Conservation (phyloP, 1,140 invertebrate species). For the Monochamus saltuarius region DNA sequence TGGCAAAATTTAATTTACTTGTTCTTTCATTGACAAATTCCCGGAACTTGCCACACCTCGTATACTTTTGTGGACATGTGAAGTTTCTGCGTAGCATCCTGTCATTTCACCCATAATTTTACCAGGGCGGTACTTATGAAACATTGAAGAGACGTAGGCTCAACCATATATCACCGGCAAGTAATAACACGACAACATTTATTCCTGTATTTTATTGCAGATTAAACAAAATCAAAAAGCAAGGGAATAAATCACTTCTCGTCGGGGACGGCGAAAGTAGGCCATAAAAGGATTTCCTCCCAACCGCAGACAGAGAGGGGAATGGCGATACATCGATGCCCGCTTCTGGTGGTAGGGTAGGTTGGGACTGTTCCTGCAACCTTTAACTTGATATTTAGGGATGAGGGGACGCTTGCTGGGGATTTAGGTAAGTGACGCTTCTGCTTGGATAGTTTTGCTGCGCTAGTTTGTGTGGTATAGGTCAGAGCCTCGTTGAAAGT, state of each 20-base stretch:
- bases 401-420: neutral
- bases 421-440: constrained; percentile 4
- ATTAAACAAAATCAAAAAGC: constrained; percentile 3
- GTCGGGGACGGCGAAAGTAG: constrained; percentile 6
- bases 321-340: neutral
- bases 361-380: neutral
- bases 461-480: neutral
- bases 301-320: constrained; percentile 1
- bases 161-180: no score
- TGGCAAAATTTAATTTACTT: no score
- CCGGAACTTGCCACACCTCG: no score
- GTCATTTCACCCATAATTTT: no score
- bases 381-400: constrained; percentile 11
- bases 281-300: constrained; percentile 8
- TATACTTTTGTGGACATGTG: no score
- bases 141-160: no score
- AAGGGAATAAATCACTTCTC: neutral
- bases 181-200: neutral
- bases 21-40: no score
- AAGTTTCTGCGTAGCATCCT: no score
- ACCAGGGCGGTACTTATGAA: no score
- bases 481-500: neutral
- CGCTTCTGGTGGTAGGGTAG: neutral
- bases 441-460: neutral
- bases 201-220: constrained; percentile 9